Evolutionary conservation across 2,113 vertebrate genomes (phyloP).

Genomic region (Platichthys stellatus): DNA sequence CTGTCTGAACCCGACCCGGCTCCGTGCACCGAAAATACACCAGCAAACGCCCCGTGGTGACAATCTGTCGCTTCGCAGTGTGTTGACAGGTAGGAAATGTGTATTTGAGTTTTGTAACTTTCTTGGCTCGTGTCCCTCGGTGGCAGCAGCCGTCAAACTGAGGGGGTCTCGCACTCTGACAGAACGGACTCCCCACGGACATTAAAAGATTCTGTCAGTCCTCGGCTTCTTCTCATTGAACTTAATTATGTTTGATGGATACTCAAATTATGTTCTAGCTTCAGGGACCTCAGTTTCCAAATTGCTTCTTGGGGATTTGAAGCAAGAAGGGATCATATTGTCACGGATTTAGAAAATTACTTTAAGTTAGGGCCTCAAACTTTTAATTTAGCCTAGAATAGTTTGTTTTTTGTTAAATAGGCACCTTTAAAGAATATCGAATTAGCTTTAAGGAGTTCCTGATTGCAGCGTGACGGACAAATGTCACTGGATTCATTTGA

Average conservation of each 20-base stretch:
- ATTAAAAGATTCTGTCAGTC: background rate
- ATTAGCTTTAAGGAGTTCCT: too few species aligned
- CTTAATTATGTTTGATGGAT: background rate
- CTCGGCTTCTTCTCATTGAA: background rate
- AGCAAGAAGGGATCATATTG: background rate
- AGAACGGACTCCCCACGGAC: background rate
- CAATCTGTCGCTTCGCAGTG: slow-evolving; percentile 9
- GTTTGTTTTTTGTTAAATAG: background rate
- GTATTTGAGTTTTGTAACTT: slow-evolving; percentile 11
- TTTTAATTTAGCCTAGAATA: background rate
- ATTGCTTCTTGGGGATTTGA: background rate
- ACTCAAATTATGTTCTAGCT: background rate
- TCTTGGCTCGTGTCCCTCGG: slow-evolving; percentile 16
- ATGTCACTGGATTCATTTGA: too few species aligned
- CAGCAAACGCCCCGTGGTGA: slow-evolving; percentile 13
- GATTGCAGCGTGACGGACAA: too few species aligned
- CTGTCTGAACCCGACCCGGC: slow-evolving; percentile 46
- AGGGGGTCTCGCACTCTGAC: background rate
- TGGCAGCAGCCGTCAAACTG: background rate
- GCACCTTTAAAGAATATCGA: background rate
- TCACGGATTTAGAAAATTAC: background rate
- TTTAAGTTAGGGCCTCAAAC: background rate
- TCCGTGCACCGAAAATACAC: slow-evolving; percentile 14
- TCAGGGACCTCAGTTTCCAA: background rate
- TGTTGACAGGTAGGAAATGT: slow-evolving; percentile 43